Evolutionary conservation across 2,113 vertebrate species (phyloP), one percentile per base, ranked within the genome.

Genomic region (Perca schrenkii): DNA sequence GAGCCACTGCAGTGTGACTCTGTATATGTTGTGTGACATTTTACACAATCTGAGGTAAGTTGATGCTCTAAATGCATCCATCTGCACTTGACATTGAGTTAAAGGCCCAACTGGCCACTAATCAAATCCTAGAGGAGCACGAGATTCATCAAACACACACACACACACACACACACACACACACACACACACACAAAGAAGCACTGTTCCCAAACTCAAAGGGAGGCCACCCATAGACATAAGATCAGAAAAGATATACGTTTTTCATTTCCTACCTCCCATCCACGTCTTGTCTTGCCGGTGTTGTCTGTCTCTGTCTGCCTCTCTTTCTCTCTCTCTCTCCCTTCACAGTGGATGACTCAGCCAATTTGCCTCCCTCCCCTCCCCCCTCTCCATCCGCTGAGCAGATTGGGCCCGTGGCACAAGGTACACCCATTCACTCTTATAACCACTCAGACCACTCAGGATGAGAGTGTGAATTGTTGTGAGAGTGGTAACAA

Each of bases 321-420:
- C 92, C 15, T 95, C 72, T 82, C 40, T 64, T 82, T 93, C 2
- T 94, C 79, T 87, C 72, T 85, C 88, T 95, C 69, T 80, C 79
- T 93, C 58, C 95, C 88, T 90, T 84, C 83, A 85, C 96, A 97
- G 97, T 96, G 73, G 97, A 98, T 94, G 97, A 98, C 83, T 97
- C 97, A 84, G 95, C 96, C 95, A 97, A 98, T 91, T 94, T 99
- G 95, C 98, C 98, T 94, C 98, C 98, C 92, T 98, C 98, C 88
- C 98, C 98, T 66, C 98, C 98, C 91, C 98, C 97, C 0, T 99
- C 98, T 15, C 98, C 98, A 87, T 97, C 97, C 91, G 97, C 97
- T 16, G 97, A 97, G 94, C 96, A 97, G 94, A 96, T 95, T 43
- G 96, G 96, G 87, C 85, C 95, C 22, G 91, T 97, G 94, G 96